Conservation (phyloP, 2,797 vertebrate genomes). For the Lacerta agilis region DNA sequence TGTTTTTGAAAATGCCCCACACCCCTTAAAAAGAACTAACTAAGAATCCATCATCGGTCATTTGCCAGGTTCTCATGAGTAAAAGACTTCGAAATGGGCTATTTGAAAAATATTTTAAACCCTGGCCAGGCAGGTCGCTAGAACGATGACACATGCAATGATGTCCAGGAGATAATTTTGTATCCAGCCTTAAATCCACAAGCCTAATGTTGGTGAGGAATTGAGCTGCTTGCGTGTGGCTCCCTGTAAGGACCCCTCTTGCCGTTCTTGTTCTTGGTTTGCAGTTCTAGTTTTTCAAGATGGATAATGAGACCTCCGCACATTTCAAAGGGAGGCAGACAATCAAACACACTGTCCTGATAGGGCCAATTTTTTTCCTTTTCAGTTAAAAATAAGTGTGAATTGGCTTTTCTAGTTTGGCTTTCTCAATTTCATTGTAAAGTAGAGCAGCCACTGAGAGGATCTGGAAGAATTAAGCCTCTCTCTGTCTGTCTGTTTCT, state of each 20-base stretch:
- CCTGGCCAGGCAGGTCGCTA: not conserved
- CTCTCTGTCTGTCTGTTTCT: not conserved
- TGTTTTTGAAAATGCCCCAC: not conserved
- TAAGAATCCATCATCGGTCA: not conserved
- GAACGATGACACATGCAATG: no score
- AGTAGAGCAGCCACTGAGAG: not conserved
- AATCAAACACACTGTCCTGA: not conserved
- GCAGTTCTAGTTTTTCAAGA: no score
- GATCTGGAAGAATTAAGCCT: not conserved
- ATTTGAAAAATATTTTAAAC: not conserved
- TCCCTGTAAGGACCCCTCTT: not conserved
- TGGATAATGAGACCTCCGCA: not conserved
- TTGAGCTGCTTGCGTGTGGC: not conserved
- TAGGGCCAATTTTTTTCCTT: no score
- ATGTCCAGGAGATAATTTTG: not conserved
- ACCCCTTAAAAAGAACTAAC: not conserved
- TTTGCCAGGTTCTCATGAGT: not conserved
- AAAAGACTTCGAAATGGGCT: not conserved
- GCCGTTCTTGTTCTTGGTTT: no score
- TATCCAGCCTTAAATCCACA: not conserved
- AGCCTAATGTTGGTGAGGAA: not conserved
- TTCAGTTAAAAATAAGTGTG: not conserved
- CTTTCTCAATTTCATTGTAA: no score
- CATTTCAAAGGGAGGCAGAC: not conserved
- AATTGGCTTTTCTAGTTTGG: not conserved